Base-by-base conservation (phyloP, 2,888 invertebrate species). In the Gasteruption jaculator region DNA sequence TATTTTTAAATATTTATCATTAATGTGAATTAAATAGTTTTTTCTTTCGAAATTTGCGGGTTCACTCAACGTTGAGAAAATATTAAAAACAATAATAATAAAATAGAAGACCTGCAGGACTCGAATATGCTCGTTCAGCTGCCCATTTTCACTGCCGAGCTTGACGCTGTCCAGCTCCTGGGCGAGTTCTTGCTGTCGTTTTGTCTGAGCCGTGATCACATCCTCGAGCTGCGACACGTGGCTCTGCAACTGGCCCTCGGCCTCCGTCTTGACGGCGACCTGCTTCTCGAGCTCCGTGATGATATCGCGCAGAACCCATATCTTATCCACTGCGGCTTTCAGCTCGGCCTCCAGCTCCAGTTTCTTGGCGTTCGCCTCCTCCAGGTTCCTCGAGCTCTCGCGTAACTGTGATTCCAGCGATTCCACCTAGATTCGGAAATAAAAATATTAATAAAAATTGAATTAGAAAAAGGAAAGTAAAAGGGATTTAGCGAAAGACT, bases 271-370 rank as follows among this genome's bases (percentile, higher is more conserved):
- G 8, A 75, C 73, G 61, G 87, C 85, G 1, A 90, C 71, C 61
- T 91, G 87, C 1, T 73, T 73, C 63, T 92, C 91, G 26, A 90
- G 69, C 52, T 86, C 86, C 1, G 79, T 74, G 38, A 91, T 86
- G 38, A 90, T 84, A 43, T 91, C 89, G 21, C 87, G 74, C 11
- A 91, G 73, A 8, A 84, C 76, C 56, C 76, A 76, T 15, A 87
- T 81, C 67, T 89, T 88, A 38, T 87, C 86, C 20, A 84, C 77
- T 0, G 85, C 81, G n/a, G 82, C 81, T 65, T 85, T 81, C 2
- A 87, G 70, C 50, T 90, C 88, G 1, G 76, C 73, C 65, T 91
- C 86, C 0, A 82, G 71, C 38, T 81, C 77, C 2, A 79, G 77
- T 52, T 81, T 81, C 46, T 80, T 79, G 0, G 74, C 67, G 53